These are phyloP conservation scores for Rutpela maculata DNA, from an alignment of 2,888 invertebrate genomes.

Conservation along the genomic window DNA sequence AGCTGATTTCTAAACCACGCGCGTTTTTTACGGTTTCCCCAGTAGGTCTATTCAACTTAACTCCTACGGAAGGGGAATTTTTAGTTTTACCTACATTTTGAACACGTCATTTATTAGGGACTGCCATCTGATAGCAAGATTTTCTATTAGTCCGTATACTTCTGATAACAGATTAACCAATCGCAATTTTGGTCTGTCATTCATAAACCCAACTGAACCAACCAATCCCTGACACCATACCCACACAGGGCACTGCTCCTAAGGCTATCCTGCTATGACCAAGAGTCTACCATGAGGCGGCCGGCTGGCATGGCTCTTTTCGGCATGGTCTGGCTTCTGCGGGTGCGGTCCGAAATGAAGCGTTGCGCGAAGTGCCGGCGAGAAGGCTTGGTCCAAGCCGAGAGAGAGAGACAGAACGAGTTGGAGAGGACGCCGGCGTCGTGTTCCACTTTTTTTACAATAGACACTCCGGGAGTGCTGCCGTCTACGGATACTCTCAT, in stretches of 20 bases:
- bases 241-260: conserved; percentile 41
- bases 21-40: no score
- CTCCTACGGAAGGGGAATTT: no score
- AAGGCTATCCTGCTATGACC: conserved; percentile 60
- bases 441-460: conserved; percentile 75
- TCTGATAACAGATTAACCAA: no score
- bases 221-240: not conserved
- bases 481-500: conserved; percentile 55
- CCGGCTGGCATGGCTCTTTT: conserved; percentile 86
- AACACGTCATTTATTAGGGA: no score
- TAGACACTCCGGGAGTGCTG: conserved; percentile 72
- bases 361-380: conserved; percentile 83
- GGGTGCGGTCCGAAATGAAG: conserved; percentile 87
- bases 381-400: conserved; percentile 52
- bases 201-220: conserved; percentile 10
- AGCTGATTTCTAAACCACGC: no score
- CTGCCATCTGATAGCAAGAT: no score
- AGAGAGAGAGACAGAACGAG: conserved; percentile 55
- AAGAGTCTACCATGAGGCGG: conserved; percentile 65
- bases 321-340: conserved; percentile 90
- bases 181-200: not conserved
- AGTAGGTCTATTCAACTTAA: no score
- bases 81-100: no score
- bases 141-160: no score
- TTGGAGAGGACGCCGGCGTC: conserved; percentile 61